Evolutionary conservation across 1,140 invertebrate genomes (phyloP).

Genomic region (Ceratina calcarata): DNA sequence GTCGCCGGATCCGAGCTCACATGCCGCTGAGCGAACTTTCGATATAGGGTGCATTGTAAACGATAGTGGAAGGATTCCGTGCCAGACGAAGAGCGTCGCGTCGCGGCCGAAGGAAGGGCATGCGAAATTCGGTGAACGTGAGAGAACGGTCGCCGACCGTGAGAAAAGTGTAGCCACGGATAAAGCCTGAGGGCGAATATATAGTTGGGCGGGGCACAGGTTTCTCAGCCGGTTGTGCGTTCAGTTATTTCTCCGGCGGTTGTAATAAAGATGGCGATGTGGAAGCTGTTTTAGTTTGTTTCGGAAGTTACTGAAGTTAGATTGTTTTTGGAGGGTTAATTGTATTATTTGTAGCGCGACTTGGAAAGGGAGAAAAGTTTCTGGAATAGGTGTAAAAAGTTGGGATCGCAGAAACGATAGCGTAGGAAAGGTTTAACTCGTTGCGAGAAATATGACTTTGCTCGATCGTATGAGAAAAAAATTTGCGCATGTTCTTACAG

Average conservation of each 20-base stretch:
- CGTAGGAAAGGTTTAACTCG: too few species aligned
- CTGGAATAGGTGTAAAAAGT: too few species aligned
- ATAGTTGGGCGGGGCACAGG: too few species aligned
- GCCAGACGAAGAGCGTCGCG: not conserved
- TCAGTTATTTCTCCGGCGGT: not conserved
- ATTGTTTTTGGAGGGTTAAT: too few species aligned
- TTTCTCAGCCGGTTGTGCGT: too few species aligned
- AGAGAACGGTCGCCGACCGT: not conserved
- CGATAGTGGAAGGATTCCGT: conserved; percentile 36
- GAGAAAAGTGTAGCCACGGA: not conserved
- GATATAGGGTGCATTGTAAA: conserved; percentile 45
- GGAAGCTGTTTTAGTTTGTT: not conserved
- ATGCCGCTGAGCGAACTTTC: conserved; percentile 35
- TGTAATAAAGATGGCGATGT: not conserved
- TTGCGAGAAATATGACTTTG: too few species aligned
- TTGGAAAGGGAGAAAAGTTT: too few species aligned
- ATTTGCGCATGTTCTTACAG: too few species aligned
- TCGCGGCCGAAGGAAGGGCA: not conserved
- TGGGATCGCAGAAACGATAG: too few species aligned
- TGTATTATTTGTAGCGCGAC: too few species aligned
- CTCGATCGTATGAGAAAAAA: too few species aligned
- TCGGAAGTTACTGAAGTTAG: too few species aligned
- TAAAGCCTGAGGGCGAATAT: not conserved
- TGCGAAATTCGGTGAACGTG: conserved; percentile 35
- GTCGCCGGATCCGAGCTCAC: conserved; percentile 34